Evolutionary conservation across 1,140 invertebrate species (phyloP).

Genomic region (Drosophila sucinea): DNA sequence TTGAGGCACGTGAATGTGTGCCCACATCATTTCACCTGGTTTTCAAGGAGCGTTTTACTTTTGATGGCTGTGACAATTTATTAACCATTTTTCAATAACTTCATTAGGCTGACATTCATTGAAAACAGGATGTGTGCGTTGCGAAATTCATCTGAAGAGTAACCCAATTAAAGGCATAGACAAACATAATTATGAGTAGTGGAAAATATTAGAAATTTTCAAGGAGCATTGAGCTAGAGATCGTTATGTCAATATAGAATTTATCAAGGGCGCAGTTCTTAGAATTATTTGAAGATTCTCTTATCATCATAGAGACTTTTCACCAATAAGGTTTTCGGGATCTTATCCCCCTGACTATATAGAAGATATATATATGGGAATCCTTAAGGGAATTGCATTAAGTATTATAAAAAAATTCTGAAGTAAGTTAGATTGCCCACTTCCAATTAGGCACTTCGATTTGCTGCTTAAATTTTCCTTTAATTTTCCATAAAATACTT

Average conservation of each 20-base stretch:
- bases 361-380: too few species aligned
- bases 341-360: too few species aligned
- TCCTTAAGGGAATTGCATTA: too few species aligned
- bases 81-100: constrained; percentile 9
- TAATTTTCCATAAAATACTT: too few species aligned
- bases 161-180: neutral
- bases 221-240: neutral
- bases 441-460: too few species aligned
- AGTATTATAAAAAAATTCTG: too few species aligned
- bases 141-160: neutral
- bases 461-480: too few species aligned
- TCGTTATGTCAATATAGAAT: neutral
- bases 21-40: constrained; percentile 13
- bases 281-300: neutral
- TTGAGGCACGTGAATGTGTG: neutral
- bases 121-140: neutral
- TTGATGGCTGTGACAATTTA: constrained; percentile 1
- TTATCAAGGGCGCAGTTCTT: neutral
- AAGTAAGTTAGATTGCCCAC: too few species aligned
- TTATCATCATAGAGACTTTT: too few species aligned
- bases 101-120: constrained; percentile 2
- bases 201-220: neutral
- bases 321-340: too few species aligned
- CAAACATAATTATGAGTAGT: neutral
- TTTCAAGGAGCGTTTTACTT: constrained; percentile 6